A percentile compares a stretch with the other conserved stretches of the same genome.
These are phyloP conservation scores for Gila robusta DNA, from an alignment of 2,797 vertebrate species.

Conservation along the genomic window DNA sequence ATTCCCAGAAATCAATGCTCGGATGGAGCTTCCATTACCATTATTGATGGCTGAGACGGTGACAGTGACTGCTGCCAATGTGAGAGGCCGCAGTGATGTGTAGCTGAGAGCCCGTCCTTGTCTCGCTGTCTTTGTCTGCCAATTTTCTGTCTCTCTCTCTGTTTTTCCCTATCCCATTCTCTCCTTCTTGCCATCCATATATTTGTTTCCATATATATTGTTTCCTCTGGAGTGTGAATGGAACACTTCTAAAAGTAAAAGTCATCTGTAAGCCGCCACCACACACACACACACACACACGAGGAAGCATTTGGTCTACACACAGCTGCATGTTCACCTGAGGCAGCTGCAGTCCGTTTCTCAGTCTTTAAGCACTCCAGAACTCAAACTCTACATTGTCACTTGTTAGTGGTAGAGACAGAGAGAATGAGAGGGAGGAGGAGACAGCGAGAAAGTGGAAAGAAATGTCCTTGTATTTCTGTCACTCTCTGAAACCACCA, in stretches of 20 bases:
- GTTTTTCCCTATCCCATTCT: slow-evolving; percentile 3
- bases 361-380: slow-evolving; percentile 40
- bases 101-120: slow-evolving; percentile 35
- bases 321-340: slow-evolving; percentile 49
- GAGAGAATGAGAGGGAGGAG: slow-evolving; percentile 35
- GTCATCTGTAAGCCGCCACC: slow-evolving; percentile 7
- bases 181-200: not conserved
- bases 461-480: slow-evolving; percentile 67
- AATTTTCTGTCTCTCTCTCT: slow-evolving; percentile 4
- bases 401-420: slow-evolving; percentile 50
- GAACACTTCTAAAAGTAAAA: slow-evolving; percentile 25
- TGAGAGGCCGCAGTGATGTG: slow-evolving; percentile 47
- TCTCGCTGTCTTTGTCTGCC: slow-evolving; percentile 28
- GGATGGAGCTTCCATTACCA: slow-evolving; percentile 57
- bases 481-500: slow-evolving; percentile 59
- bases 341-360: slow-evolving; percentile 47
- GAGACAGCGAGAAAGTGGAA: slow-evolving; percentile 50
- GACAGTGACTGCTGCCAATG: slow-evolving; percentile 51
- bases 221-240: slow-evolving; percentile 6
- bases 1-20: slow-evolving; percentile 60
- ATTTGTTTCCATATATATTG: not conserved
- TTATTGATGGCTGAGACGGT: slow-evolving; percentile 59
- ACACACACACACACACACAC: not conserved
- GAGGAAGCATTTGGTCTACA: slow-evolving; percentile 37
- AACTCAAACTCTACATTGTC: slow-evolving; percentile 44